Conservation (phyloP, 2,797 vertebrate species). For the Falco columbarius region DNA sequence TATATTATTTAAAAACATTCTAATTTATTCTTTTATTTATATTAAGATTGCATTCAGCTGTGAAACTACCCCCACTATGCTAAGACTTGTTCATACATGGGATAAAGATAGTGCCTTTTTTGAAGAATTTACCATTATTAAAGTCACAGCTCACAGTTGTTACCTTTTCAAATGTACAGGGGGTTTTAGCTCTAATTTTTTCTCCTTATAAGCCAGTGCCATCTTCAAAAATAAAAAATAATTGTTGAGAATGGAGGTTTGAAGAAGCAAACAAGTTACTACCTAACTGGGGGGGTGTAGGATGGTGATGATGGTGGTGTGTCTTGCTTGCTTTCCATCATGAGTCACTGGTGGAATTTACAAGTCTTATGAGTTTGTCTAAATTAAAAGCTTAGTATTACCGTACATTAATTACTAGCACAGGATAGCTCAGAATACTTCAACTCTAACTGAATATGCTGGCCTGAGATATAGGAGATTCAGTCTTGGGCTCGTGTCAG, state of each 20-base stretch:
- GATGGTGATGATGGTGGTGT: not conserved
- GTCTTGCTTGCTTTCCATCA: not conserved
- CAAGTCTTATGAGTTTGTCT: constrained; percentile 26
- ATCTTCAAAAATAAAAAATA: not conserved
- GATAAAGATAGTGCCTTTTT: not conserved
- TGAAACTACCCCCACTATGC: not conserved
- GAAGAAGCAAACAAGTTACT: constrained; percentile 6
- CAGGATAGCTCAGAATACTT: not conserved
- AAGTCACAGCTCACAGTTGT: not conserved
- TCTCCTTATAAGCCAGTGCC: not conserved
- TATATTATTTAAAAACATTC: not conserved
- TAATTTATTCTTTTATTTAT: not conserved
- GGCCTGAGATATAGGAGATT: not conserved
- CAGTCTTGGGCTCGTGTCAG: not conserved
- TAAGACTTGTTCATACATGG: not conserved
- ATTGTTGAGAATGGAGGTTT: not conserved
- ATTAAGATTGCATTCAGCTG: not conserved
- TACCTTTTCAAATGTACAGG: not conserved
- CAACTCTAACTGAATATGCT: not conserved
- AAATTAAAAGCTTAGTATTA: constrained; percentile 35
- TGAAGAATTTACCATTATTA: not conserved
- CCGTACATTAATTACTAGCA: not conserved
- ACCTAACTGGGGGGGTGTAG: not conserved
- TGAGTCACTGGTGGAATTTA: constrained; percentile 41
- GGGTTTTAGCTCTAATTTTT: not conserved